These are phyloP conservation scores for Mythimna impura DNA, from an alignment of 2,888 invertebrate genomes.

Conservation along the genomic window DNA sequence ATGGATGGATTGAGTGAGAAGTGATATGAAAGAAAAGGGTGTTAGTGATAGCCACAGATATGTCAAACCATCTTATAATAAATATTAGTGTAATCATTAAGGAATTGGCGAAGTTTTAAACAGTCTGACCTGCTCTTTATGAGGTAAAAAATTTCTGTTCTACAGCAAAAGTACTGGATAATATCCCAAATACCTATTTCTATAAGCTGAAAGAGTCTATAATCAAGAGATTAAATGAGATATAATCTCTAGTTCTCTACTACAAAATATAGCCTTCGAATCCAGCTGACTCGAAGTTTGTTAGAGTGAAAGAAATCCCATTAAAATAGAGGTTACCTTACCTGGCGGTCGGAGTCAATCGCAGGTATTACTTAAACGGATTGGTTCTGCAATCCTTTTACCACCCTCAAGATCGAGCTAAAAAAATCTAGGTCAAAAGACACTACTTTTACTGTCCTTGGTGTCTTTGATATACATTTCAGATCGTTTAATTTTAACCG, in stretches of 20 bases:
- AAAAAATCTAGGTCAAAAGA: conserved; percentile 72
- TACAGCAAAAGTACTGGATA: background rate
- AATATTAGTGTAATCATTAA: background rate
- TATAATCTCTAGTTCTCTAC: background rate
- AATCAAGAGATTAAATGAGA: too few species aligned
- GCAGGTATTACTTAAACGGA: conserved; percentile 46
- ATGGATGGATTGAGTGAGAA: too few species aligned
- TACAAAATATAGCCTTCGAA: conserved; percentile 4
- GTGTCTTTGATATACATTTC: conserved; percentile 68
- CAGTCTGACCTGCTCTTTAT: background rate
- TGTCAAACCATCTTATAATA: too few species aligned
- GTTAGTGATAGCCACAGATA: too few species aligned
- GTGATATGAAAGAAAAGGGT: too few species aligned
- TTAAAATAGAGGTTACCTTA: conserved; percentile 29
- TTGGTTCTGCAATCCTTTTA: conserved; percentile 64
- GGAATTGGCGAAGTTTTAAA: background rate
- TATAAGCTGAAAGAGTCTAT: background rate
- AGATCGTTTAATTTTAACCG: conserved; percentile 44
- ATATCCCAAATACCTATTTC: background rate
- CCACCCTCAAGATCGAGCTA: conserved; percentile 44
- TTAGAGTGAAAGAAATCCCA: conserved; percentile 38
- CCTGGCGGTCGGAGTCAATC: conserved; percentile 3
- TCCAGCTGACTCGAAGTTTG: background rate
- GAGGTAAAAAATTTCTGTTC: background rate
- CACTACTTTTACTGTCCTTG: conserved; percentile 79